phyloP scores from a whole-genome alignment of 2,113 vertebrate genomes.

The Plecotus auritus region DNA sequence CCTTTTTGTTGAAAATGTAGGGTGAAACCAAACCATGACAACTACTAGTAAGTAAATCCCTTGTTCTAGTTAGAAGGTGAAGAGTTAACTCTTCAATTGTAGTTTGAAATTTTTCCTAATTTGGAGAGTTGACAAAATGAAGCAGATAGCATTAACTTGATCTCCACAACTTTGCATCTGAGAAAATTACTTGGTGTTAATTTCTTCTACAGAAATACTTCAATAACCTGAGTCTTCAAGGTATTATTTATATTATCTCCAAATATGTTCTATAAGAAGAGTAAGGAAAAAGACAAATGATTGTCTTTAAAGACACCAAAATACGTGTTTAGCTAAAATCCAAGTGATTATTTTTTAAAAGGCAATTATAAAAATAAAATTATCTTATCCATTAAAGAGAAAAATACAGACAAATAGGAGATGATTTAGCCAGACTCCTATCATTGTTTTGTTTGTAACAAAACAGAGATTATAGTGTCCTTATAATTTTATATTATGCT shows the following conservation, averaged over 20 bases:
- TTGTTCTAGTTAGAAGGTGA: not conserved
- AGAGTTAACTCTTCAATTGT: not conserved
- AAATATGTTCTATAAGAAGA: slow-evolving; percentile 26
- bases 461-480: not conserved
- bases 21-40: not conserved
- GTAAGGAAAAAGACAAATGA: not conserved
- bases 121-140: not conserved
- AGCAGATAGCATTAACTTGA: not conserved
- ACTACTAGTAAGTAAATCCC: not conserved
- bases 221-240: not conserved
- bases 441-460: not conserved
- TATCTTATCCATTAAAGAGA: not conserved
- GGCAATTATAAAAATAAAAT: not conserved
- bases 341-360: slow-evolving; percentile 6
- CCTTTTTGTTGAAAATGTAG: not conserved
- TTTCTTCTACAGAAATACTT: not conserved
- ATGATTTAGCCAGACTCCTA: not conserved
- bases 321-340: not conserved
- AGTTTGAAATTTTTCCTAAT: not conserved
- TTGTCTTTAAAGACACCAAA: not conserved
- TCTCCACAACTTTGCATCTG: not conserved
- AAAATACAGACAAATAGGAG: not conserved
- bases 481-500: not conserved
- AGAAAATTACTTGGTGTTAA: not conserved
- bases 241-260: not conserved